Evolutionary conservation across 2,888 invertebrate species (phyloP).

Genomic region (Mesorhabditis sp.): DNA sequence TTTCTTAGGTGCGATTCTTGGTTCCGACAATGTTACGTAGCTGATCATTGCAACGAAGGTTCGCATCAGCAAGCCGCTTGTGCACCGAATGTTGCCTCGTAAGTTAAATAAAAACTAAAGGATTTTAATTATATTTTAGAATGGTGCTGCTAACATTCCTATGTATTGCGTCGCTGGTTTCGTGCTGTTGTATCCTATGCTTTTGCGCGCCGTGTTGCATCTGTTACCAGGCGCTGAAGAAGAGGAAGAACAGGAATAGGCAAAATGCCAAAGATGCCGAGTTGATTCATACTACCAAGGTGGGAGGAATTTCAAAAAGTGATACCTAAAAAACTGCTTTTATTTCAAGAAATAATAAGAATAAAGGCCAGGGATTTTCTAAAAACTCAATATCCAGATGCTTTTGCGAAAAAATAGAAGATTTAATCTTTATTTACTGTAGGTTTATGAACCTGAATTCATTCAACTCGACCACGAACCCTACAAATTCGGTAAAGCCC

Average conservation of each 20-base stretch:
- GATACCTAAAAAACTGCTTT: too few relatives aligned
- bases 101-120: background rate
- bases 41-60: background rate
- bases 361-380: too few relatives aligned
- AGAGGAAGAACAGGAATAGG: background rate
- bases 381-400: too few relatives aligned
- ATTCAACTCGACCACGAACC: constrained; percentile 2
- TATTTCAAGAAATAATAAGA: too few relatives aligned
- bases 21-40: constrained; percentile 2
- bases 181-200: constrained; percentile 1
- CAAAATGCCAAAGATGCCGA: background rate
- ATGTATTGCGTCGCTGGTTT: background rate
- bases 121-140: background rate
- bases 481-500: background rate
- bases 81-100: background rate
- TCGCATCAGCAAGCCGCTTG: constrained; percentile 1
- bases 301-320: background rate
- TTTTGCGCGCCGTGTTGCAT: constrained; percentile 2
- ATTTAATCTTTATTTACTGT: background rate
- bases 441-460: background rate
- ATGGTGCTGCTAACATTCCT: constrained; percentile 4
- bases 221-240: constrained; percentile 6
- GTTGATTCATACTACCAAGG: background rate
- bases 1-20: background rate
- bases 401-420: too few relatives aligned